Base-by-base conservation (phyloP, 2,113 vertebrate species). In the Garra rufa region DNA sequence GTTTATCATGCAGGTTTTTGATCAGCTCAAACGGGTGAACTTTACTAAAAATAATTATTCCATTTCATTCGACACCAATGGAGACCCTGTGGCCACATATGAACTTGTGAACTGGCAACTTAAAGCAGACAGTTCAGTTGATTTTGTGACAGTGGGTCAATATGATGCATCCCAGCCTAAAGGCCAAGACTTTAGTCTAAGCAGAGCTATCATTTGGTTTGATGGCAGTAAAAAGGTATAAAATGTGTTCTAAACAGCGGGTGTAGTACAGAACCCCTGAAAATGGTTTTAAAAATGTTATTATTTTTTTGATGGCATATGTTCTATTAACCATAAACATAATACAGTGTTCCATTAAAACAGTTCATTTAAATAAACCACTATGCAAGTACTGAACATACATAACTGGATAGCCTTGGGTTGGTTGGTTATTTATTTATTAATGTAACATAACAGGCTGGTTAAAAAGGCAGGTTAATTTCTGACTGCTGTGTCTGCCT, bases 71-170 rank as follows among this genome's bases (percentile, higher is more conserved):
- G 94, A 95, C 85, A 81, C 87, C 4, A 93, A 93, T n/a, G 94
- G 94, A 0, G 93, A 94, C 82, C 91, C 94, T 1, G 83, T 92
- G 59, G 92, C 94, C 3, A 90, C 91, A 38, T 95, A 94, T 86
- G 94, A 95, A 82, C 82, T 95, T 15, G 92, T 95, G 77, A 95
- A 94, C 87, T 95, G 94, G 94, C 94, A 94, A 79, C 89, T 85
- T 87, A 89, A 88, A 3, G 65, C 76, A 19, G 81, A 78, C 3
- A 90, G 92, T 9, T 91, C 85, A 50, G 89, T 87, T 84, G 88
- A 92, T 28, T 94, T 93, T 88, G 85, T 93, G 65, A 91, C 87
- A 5, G 92, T 94, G 69, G 94, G 94, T 9, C 77, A 91, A 71
- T 95, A 93, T 81, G 94, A 94, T 83, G 92, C 92, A 50, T 91